These are phyloP conservation scores for Moxostoma hubbsi DNA, from an alignment of 2,797 vertebrate genomes.

Conservation along the genomic window DNA sequence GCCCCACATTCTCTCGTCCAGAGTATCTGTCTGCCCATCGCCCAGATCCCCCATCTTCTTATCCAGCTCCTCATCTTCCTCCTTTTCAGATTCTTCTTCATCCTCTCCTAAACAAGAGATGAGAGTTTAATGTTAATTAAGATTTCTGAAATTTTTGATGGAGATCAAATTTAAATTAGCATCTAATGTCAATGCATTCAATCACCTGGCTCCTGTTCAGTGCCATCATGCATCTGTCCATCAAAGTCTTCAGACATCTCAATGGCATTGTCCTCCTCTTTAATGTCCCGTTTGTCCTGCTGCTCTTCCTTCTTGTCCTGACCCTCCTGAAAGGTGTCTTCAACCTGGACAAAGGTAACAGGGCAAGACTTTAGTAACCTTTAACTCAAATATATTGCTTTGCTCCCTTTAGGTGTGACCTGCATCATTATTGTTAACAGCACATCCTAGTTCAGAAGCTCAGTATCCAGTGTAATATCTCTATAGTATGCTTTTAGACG, in stretches of 20 bases:
- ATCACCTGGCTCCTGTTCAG: constrained; percentile 84
- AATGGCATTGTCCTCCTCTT: constrained; percentile 92
- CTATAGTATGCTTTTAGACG: neutral
- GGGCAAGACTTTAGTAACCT: neutral
- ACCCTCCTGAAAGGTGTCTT: constrained; percentile 89
- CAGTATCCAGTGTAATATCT: neutral
- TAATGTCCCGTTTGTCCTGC: constrained; percentile 84
- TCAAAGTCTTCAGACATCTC: constrained; percentile 99
- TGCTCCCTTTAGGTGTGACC: too few species aligned
- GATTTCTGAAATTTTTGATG: neutral
- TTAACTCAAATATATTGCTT: too few species aligned
- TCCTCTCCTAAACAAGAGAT: constrained; percentile 73
- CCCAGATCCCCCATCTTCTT: constrained; percentile 96
- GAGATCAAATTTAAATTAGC: neutral
- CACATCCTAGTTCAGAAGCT: neutral
- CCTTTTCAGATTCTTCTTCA: constrained; percentile 82
- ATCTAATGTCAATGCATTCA: neutral
- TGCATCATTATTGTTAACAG: too few species aligned
- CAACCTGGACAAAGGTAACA: constrained; percentile 79
- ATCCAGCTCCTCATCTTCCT: constrained; percentile 88
- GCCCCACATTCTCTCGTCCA: constrained; percentile 97
- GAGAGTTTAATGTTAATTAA: neutral
- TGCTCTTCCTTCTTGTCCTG: constrained; percentile 88
- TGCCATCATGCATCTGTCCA: constrained; percentile 90
- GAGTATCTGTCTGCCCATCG: constrained; percentile 88